Evolutionary conservation across 2,888 invertebrate species (phyloP).

Genomic region (Miltochrista miniata): DNA sequence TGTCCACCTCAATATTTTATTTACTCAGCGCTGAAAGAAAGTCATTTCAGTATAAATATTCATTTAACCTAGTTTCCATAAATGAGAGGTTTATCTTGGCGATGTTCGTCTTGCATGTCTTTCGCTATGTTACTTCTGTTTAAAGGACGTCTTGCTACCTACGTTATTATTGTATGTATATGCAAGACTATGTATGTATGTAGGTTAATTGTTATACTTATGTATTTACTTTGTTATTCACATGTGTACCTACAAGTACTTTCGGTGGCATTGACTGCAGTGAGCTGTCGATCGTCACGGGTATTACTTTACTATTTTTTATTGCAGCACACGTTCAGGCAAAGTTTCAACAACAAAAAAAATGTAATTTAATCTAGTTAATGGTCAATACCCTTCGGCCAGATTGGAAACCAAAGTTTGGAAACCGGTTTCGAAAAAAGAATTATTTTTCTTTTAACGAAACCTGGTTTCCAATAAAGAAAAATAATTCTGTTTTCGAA

Average conservation of each 20-base stretch:
- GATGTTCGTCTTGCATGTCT: too few relatives aligned
- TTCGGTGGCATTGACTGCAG: slow-evolving; percentile 6
- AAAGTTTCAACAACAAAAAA: background rate
- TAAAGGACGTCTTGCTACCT: slow-evolving; percentile 61
- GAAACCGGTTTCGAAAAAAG: too few relatives aligned
- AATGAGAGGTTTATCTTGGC: too few relatives aligned
- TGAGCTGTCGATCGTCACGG: background rate
- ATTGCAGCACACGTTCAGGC: background rate
- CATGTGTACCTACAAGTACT: slow-evolving; percentile 18
- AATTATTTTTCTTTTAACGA: too few relatives aligned
- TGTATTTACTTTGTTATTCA: slow-evolving; percentile 12
- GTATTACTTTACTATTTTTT: background rate
- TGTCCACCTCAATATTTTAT: too few relatives aligned
- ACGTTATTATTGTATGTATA: slow-evolving; percentile 24
- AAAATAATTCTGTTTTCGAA: too few relatives aligned
- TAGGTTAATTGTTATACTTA: slow-evolving; percentile 29
- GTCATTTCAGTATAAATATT: too few relatives aligned
- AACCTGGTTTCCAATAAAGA: too few relatives aligned
- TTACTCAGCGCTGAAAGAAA: too few relatives aligned
- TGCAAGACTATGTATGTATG: slow-evolving; percentile 38
- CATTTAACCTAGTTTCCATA: too few relatives aligned
- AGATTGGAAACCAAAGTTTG: too few relatives aligned
- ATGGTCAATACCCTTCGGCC: too few relatives aligned
- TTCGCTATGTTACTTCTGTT: slow-evolving; percentile 58
- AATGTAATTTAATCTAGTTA: background rate